A percentile compares a stretch with the other conserved stretches of the same genome.
Conservation (phyloP, 1,140 invertebrate genomes). For the Lamellibrachia luymesi region DNA sequence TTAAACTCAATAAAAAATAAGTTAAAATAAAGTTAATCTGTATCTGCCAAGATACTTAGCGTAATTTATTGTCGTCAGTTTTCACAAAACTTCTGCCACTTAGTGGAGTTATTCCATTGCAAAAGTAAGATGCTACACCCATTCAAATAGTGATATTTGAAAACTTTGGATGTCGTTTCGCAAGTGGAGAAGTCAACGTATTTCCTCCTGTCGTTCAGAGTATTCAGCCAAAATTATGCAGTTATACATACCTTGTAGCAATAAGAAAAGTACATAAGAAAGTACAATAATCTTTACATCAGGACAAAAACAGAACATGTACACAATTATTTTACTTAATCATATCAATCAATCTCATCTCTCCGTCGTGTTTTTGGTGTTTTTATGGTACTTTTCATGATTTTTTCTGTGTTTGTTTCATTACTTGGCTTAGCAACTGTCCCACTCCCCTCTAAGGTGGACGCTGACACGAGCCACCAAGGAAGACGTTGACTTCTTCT, state of each 20-base stretch:
- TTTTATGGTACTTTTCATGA: not conserved
- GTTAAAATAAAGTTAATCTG: not conserved
- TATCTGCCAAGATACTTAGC: not conserved
- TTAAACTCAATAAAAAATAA: not conserved
- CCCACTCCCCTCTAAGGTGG: too few relatives aligned
- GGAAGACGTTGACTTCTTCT: too few relatives aligned
- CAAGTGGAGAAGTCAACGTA: not conserved
- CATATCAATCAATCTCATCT: not conserved
- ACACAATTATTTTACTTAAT: not conserved
- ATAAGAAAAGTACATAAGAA: not conserved
- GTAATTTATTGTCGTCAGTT: not conserved
- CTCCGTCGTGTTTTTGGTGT: not conserved
- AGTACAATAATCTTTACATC: not conserved
- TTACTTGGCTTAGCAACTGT: too few relatives aligned
- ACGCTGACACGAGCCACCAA: too few relatives aligned
- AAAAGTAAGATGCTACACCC: not conserved
- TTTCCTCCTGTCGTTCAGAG: not conserved
- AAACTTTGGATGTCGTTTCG: not conserved
- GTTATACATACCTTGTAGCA: not conserved
- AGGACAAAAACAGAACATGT: not conserved
- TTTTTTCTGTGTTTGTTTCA: not conserved
- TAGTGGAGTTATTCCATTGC: not conserved
- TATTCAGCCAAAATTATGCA: not conserved
- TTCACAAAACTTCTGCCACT: not conserved
- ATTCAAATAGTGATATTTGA: not conserved